Conservation (phyloP, 2,113 vertebrate species). For the Sinocyclocheilus anshuiensis region DNA sequence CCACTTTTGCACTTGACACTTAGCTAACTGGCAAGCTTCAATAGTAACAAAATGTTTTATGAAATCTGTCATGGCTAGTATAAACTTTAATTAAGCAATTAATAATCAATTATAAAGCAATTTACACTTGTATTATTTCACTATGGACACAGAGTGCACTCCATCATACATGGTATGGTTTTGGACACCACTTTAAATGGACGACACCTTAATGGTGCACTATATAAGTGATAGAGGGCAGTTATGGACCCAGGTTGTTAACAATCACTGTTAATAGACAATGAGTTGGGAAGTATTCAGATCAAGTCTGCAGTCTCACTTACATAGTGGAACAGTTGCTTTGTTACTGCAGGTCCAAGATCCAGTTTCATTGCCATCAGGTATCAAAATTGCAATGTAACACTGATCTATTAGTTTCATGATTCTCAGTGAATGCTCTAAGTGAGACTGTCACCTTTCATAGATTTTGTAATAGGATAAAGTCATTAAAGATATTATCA, state of each 20-base stretch:
- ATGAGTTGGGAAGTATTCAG: not conserved
- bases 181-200: too few relatives aligned
- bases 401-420: not conserved
- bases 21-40: too few relatives aligned
- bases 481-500: not conserved
- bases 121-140: too few relatives aligned
- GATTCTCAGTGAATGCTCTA: not conserved
- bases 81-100: too few relatives aligned
- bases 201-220: too few relatives aligned
- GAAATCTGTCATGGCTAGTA: too few relatives aligned
- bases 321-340: not conserved
- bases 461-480: not conserved
- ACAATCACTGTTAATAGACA: not conserved
- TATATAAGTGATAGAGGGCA: not conserved
- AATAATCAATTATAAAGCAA: too few relatives aligned
- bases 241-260: not conserved
- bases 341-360: not conserved
- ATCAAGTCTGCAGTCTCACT: not conserved
- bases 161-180: too few relatives aligned
- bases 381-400: not conserved
- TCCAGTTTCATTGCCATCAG: constrained; percentile 16
- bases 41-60: too few relatives aligned
- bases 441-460: constrained; percentile 9
- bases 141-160: too few relatives aligned
- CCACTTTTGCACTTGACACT: too few relatives aligned